Evolutionary conservation across 2,888 invertebrate genomes (phyloP), one percentile per base, ranked within the genome.

Genomic region (Sphecodes monilicornis): DNA sequence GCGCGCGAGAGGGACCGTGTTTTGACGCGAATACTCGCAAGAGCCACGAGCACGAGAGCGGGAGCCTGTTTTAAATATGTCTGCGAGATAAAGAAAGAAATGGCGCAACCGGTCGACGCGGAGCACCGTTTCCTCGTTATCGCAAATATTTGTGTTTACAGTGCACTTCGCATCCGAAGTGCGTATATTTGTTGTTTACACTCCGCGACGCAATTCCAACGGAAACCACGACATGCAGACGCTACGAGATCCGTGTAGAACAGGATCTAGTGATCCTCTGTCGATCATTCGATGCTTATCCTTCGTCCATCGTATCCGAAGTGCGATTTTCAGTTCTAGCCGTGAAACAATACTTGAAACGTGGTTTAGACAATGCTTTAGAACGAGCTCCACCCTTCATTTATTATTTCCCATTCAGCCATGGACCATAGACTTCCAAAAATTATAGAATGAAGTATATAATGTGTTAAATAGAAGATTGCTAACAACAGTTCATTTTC

Each of bases 121-220:
- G 22, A 4, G 22, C 13, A 22, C 50, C 50, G n/a, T 54, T n/a
- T 54, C n/a, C 50, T 50, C n/a, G 50, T 78, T 82, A 76, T 85
- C 84, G 32, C 60, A 41, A 78, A 78, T 78, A 66, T 73, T 82
- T 78, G 43, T 76, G 72, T 78, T 82, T 78, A 84, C 78, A 66
- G 29, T 74, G 57, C 54, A n/a, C 11, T 82, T 39, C 32, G 43
- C 50, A 60, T 41, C 72, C 50, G 4, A 50, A 76, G 73, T 76
- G 50, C 69, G 60, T 78, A 66, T 66, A 72, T 77, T 50, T 50
- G 46, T 69, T 73, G 26, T 78, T 82, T 78, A 36, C 68, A 41
- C 50, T 43, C n/a, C 50, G 50, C 50, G 50, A 54, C 50, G 50
- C 50, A 54, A n/a, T 54, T 54, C n/a, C 50, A n/a, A 54, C 50